Percentiles rank a stretch among this genome's conserved stretches.
Conservation (phyloP, 2,797 vertebrate species). For the Garrulus glandarius region DNA sequence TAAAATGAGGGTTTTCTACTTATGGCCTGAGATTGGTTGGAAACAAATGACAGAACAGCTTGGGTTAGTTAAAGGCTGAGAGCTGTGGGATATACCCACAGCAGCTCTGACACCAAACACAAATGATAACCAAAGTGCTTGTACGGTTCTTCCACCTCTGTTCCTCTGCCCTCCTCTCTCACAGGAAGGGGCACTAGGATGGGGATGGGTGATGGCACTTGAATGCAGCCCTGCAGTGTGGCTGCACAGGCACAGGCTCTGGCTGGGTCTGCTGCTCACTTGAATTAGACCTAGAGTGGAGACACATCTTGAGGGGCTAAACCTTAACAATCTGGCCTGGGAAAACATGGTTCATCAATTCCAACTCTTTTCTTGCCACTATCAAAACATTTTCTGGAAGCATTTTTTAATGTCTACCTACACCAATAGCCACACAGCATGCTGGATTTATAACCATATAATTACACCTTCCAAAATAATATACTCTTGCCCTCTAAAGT, state of each 20-base stretch:
- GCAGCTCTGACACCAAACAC: neutral
- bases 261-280: neutral
- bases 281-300: neutral
- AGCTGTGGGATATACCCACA: neutral
- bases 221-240: neutral
- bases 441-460: neutral
- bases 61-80: neutral
- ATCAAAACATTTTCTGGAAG: neutral
- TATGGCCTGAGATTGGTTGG: accelerated
- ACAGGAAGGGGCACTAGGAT: neutral
- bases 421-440: neutral
- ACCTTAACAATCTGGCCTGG: neutral
- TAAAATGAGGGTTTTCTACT: neutral
- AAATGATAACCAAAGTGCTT: neutral
- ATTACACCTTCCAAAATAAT: neutral
- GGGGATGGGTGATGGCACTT: neutral
- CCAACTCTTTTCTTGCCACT: neutral
- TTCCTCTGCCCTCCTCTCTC: neutral
- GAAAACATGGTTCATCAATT: neutral
- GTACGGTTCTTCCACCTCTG: neutral
- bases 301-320: neutral
- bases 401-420: neutral
- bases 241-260: accelerated
- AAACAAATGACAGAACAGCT: neutral
- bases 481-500: neutral